Percentiles rank a stretch among this genome's conserved stretches.
Conservation (phyloP, 2,113 vertebrate species). For the Cyprinodon brontotheroides region DNA sequence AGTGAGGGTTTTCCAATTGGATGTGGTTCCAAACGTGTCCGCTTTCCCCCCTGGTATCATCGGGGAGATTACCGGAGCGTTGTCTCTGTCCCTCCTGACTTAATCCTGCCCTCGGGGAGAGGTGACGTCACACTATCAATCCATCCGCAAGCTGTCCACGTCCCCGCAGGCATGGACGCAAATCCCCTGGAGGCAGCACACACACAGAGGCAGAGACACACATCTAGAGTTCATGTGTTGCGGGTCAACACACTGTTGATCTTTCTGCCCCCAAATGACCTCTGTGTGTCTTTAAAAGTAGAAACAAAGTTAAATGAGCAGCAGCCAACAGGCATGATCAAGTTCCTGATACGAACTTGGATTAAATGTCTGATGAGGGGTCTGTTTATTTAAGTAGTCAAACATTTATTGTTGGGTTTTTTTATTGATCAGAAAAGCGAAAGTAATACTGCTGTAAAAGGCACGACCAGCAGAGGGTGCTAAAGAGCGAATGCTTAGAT, state of each 20-base stretch:
- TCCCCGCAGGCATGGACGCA: slow-evolving; percentile 44
- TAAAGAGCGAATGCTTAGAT: slow-evolving; percentile 17
- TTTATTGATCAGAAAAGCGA: neutral
- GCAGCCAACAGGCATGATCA: neutral
- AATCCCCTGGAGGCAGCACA: slow-evolving; percentile 61
- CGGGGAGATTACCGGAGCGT: slow-evolving; percentile 77
- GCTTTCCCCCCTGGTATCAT: slow-evolving; percentile 65
- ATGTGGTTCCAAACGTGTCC: slow-evolving; percentile 57
- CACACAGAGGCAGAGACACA: neutral
- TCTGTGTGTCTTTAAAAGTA: neutral
- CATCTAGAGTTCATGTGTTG: slow-evolving; percentile 6
- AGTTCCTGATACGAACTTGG: neutral
- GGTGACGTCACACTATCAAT: slow-evolving; percentile 78
- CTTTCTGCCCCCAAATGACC: slow-evolving; percentile 4
- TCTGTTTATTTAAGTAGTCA: neutral
- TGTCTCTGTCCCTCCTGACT: slow-evolving; percentile 72
- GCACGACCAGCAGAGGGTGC: slow-evolving; percentile 19
- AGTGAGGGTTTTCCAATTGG: no score
- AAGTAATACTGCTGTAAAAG: neutral
- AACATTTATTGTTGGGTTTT: neutral
- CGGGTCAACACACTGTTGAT: slow-evolving; percentile 18
- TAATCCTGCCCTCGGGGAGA: slow-evolving; percentile 71
- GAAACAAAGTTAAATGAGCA: slow-evolving; percentile 3
- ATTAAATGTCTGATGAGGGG: neutral
- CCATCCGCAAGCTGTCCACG: slow-evolving; percentile 68